phyloP scores from a whole-genome alignment of 2,888 invertebrate species.

The Yponomeuta evonymella region DNA sequence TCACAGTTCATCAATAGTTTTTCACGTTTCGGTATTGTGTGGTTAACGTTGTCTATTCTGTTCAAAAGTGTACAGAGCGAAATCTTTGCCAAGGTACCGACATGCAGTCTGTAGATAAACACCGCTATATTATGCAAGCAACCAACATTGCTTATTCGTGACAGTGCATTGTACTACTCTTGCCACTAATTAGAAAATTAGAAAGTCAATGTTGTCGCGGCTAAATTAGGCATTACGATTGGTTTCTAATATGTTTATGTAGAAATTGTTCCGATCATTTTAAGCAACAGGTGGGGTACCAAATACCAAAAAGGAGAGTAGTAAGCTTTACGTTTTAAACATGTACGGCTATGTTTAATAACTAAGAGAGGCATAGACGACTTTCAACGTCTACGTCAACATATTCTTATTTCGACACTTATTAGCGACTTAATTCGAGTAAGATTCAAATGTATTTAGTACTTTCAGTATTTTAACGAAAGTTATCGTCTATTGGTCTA shows the following conservation, averaged over 20 bases:
- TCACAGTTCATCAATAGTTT: no score
- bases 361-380: no score
- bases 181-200: background rate
- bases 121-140: background rate
- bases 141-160: slow-evolving; percentile 1
- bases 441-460: no score
- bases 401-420: no score
- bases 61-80: no score
- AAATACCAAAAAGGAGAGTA: background rate
- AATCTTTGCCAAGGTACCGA: slow-evolving; percentile 20
- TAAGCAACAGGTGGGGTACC: background rate
- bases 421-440: no score
- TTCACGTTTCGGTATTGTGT: no score
- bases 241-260: background rate
- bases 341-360: no score
- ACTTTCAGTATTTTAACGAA: no score
- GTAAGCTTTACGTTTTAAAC: background rate
- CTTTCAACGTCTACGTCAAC: no score
- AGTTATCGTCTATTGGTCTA: no score
- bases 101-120: slow-evolving; percentile 20
- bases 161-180: background rate
- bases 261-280: background rate
- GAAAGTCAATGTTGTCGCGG: background rate
- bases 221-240: background rate
- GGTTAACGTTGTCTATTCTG: no score